Base-by-base conservation (phyloP, 2,797 vertebrate species). In the Cryptoblepharus egeriae region DNA sequence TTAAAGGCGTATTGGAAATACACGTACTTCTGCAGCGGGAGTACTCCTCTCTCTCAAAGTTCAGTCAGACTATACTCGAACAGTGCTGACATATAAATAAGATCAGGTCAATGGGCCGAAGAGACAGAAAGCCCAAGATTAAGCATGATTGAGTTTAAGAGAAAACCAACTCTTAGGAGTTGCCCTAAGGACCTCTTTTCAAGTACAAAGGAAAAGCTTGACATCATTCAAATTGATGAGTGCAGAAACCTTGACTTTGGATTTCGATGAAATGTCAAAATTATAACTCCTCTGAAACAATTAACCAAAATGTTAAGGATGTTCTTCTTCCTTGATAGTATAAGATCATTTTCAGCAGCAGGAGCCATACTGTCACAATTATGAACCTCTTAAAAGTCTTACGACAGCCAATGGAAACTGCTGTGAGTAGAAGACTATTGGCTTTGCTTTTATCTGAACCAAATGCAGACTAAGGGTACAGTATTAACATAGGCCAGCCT, bases 291-390 rank as follows among this genome's bases (percentile, higher is more conserved):
- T 16, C 52, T 61, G 26, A 67, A 57, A 71, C 42, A 24, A 42
- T 71, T 35, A 80, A 64, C 57, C 39, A 71, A 71, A 81, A 77
- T 30, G 60, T 72, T 85, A 57, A 45, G 45, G n/a, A 32, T 6
- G 71, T 63, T 58, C 67, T 80, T 70, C 58, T 76, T 77, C 3
- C 60, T 83, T 35, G 16, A 49, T 57, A 39, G 55, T 32, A 60
- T 10, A 71, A 10, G 32, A 85, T 2, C 57, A 64, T 26, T 13
- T 64, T 75, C 22, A 71, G 37, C 24, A 42, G 30, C 42, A n/a
- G 49, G 32, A 76, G 45, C 35, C n/a, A 69, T 70, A 64, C 55
- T 64, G 32, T 71, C 72, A 63, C 28, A 55, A 80, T 63, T 63
- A 55, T 70, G 32, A 52, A 77, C 12, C 42, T 68, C 11, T 60